phyloP scores from a whole-genome alignment of 92 coral and sea anemone genomes.

The Porites evermanni region DNA sequence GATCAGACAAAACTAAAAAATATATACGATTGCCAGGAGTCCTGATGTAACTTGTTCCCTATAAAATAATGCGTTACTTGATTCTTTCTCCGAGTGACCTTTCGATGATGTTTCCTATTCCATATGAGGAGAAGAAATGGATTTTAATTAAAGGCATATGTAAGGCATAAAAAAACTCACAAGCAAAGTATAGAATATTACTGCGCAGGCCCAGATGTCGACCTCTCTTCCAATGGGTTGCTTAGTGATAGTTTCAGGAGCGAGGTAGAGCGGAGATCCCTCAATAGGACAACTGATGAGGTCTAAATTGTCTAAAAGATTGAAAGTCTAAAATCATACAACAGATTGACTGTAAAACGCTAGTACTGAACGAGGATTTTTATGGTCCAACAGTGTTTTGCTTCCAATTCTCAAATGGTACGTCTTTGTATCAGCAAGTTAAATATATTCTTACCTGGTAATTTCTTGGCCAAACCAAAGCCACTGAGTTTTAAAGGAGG shows the following conservation, averaged over 20 bases:
- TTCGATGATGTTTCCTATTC: no score
- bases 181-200: constrained; percentile 72
- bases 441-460: constrained; percentile 54
- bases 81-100: no score
- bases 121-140: no score
- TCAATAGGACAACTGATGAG: constrained; percentile 58
- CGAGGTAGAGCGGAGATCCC: constrained; percentile 84
- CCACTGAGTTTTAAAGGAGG: constrained; percentile 85
- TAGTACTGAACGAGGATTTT: not conserved
- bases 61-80: no score
- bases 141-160: no score
- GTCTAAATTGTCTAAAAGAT: constrained; percentile 48
- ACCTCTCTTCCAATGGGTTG: constrained; percentile 77
- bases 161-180: constrained; percentile 28
- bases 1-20: no score
- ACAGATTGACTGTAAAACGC: not conserved
- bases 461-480: constrained; percentile 70
- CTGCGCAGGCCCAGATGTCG: constrained; percentile 90
- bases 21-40: no score
- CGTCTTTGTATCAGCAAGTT: not conserved
- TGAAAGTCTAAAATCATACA: not conserved
- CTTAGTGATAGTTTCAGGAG: constrained; percentile 75
- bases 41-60: no score
- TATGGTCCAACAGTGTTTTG: no score
- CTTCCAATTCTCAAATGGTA: no score